These are phyloP conservation scores for Adrianichthys oophorus DNA, from an alignment of 2,797 vertebrate species.

Conservation along the genomic window DNA sequence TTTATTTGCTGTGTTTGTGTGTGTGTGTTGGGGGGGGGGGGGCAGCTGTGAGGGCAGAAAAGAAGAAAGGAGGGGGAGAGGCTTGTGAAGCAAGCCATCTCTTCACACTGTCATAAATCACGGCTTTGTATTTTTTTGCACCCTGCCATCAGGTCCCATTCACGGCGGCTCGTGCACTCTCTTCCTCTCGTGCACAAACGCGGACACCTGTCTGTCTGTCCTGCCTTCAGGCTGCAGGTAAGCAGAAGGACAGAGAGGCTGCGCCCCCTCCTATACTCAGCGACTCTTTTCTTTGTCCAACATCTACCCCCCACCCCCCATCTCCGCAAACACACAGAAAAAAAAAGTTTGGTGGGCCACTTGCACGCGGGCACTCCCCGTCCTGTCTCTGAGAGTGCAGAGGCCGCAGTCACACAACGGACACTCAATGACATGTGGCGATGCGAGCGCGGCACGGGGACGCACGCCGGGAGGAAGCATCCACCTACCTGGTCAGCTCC, in stretches of 20 bases:
- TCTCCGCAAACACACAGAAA: too few relatives aligned
- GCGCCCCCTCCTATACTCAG: constrained; percentile 43
- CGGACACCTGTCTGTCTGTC: constrained; percentile 19
- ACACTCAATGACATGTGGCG: constrained; percentile 77
- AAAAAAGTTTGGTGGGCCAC: neutral
- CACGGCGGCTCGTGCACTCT: constrained; percentile 63
- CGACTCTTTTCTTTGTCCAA: constrained; percentile 62
- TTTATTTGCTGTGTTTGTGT: constrained; percentile 22
- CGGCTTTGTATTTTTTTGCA: constrained; percentile 79
- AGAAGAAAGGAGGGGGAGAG: constrained; percentile 9
- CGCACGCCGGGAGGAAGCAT: constrained; percentile 57
- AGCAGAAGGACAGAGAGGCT: constrained; percentile 1
- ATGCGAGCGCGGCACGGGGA: constrained; percentile 49
- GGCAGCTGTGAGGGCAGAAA: constrained; percentile 16
- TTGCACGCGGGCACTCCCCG: constrained; percentile 59
- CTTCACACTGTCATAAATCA: constrained; percentile 87
- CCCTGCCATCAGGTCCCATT: constrained; percentile 70
- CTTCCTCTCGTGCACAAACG: constrained; percentile 21
- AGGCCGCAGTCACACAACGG: constrained; percentile 74
- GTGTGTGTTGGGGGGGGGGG: neutral
- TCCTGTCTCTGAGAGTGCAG: constrained; percentile 54
- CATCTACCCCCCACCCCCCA: constrained; percentile 57
- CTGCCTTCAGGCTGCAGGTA: constrained; percentile 13
- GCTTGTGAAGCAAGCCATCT: constrained; percentile 81
- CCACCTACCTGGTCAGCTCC: constrained; percentile 78